These are phyloP conservation scores for Hirundo rustica DNA, from an alignment of 2,797 vertebrate species.

Conservation along the genomic window DNA sequence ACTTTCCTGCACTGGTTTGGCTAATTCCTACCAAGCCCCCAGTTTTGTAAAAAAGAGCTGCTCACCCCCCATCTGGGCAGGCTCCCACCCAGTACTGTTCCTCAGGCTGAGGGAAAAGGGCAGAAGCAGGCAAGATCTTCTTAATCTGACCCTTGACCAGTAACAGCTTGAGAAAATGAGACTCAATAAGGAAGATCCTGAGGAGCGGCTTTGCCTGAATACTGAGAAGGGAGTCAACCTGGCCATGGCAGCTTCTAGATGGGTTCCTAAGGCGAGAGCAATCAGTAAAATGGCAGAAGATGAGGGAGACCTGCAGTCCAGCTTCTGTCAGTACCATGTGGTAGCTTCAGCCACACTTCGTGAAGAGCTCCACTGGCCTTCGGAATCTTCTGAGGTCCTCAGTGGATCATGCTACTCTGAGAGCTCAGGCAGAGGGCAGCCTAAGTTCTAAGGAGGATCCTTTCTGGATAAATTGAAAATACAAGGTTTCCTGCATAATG, in stretches of 20 bases:
- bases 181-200: not conserved
- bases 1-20: not conserved
- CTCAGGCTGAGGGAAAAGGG: not conserved
- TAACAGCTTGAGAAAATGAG: not conserved
- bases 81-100: rapidly evolving
- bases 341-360: rapidly evolving
- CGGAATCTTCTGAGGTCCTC: not conserved
- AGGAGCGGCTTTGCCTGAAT: not conserved
- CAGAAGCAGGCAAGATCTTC: not conserved
- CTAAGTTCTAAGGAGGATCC: not conserved
- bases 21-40: not conserved
- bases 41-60: rapidly evolving
- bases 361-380: not conserved
- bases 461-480: not conserved
- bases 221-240: not conserved
- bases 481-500: not conserved
- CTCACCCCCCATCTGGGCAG: not conserved
- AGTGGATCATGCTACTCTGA: not conserved
- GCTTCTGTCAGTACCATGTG: not conserved
- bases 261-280: not conserved
- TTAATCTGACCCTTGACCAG: not conserved
- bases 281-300: not conserved
- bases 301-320: not conserved
- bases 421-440: not conserved
- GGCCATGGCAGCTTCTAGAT: not conserved